Base-by-base conservation (phyloP, 2,888 invertebrate species). In the Julus scandinavius region DNA sequence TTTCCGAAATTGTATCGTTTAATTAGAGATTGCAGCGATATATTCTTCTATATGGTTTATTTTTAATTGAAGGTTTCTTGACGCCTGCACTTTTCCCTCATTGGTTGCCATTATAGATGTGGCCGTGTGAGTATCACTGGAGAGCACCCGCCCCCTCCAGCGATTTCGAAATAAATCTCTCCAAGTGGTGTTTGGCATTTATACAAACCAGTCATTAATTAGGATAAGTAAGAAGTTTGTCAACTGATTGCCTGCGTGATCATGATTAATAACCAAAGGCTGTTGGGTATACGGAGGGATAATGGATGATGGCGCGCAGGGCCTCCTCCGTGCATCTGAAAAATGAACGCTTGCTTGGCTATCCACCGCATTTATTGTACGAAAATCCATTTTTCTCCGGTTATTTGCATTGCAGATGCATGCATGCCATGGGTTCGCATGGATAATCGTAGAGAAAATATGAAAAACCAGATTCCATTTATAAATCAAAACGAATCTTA, bases 191-290 rank as follows among this genome's bases (percentile, higher is more conserved):
- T 80, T 80, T 80, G 80, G 80, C 80, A 80, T 80, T 80, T 80
- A 11, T 80, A 80, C 80, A 80, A 80, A 80, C 80, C 80, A 80
- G 80, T 80, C 80, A 80, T 80, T 80, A 80, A 80, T 80, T 80
- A 80, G 80, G 80, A 80, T 80, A 80, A 80, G 80, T 80, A 80
- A 80, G 80, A 80, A 80, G 80, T 80, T 80, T 80, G 80, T 80
- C 80, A 80, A 80, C 80, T 80, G 80, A 80, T 80, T 80, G 80
- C 80, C 38, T 13, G 80, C 38, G 80, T 80, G 80, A 80, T 80
- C 80, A 80, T 80, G 80, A 80, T 80, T 80, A 80, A 80, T 80
- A 40, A 80, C 4, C 80, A 38, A 80, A 80, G 38, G 80, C 80
- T 80, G 80, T 13, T 80, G 80, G 80, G 80, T 80, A 80, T 72